Evolutionary conservation across 2,888 invertebrate genomes (phyloP).

Genomic region (Iphiclides podalirius): DNA sequence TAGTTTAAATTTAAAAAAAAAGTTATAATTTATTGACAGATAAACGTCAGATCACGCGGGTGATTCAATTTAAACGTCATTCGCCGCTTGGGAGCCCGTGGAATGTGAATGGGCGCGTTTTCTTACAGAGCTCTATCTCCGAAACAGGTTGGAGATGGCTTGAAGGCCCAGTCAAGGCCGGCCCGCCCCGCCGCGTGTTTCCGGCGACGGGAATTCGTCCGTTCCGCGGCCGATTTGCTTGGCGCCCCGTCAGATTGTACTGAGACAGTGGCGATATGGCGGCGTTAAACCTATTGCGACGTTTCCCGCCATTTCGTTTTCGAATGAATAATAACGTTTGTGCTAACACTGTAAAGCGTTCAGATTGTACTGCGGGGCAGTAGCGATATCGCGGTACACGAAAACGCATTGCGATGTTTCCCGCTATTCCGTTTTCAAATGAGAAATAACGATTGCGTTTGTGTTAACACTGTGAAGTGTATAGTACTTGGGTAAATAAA

Average conservation of each 20-base stretch:
- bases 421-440: too few relatives aligned
- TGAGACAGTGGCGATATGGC: not conserved
- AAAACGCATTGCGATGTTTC: too few relatives aligned
- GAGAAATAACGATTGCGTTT: too few relatives aligned
- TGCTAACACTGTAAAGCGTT: too few relatives aligned
- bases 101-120: constrained; percentile 20
- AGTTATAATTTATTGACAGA: too few relatives aligned
- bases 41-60: not conserved
- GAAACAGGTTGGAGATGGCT: constrained; percentile 32
- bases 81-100: not conserved
- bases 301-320: not conserved
- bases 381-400: too few relatives aligned
- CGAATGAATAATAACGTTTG: too few relatives aligned
- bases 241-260: not conserved
- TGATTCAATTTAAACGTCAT: not conserved
- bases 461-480: too few relatives aligned
- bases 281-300: not conserved
- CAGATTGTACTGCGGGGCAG: too few relatives aligned
- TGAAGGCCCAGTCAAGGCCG: constrained; percentile 35
- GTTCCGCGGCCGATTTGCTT: constrained; percentile 10
- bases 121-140: constrained; percentile 9
- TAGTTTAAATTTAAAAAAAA: too few relatives aligned
- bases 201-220: constrained; percentile 24
- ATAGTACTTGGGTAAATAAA: too few relatives aligned
- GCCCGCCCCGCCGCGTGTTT: constrained; percentile 32